Base-by-base conservation (phyloP, 2,797 vertebrate species). In the Notolabrus celidotus region DNA sequence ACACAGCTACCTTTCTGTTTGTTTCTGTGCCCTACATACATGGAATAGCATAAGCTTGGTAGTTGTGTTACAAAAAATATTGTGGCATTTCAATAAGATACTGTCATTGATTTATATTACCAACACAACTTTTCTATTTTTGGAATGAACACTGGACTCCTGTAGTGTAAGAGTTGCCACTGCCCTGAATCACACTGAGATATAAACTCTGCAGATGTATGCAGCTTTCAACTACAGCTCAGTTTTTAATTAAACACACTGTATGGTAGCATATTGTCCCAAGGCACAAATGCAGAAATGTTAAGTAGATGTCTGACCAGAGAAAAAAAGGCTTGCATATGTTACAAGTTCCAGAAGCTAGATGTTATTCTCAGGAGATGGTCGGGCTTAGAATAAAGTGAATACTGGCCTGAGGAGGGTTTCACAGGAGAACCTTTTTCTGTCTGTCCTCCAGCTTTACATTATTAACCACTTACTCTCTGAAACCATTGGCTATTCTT, bases 21-120 rank as follows among this genome's bases (percentile, higher is more conserved):
- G 77, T 74, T 77, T 70, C 27, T 7, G 9, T 64, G 53, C 49
- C 27, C 34, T 31, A 52, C 56, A 46, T 68, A 82, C 58, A 58
- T 57, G 54, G 57, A 29, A 42, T 3, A 14, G 41, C 29, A 31
- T 29, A 31, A 31, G n/a, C n/a, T n/a, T n/a, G n/a, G n/a, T n/a
- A 31, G 29, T 34, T 42, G 31, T 19, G 53, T 74, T 86, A 50
- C 74, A 49, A 82, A 80, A 71, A 4, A 72, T 20, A 22, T 11
- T 11, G 29, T 3, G 25, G 5, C 25, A 27, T 5, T 27, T 5
- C 25, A 27, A 27, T 27, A 27, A 5, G 25, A 5, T 25, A 25
- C 25, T 27, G 45, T 15, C 19, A 19, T 38, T 54, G 15, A 55
- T 42, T 45, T 45, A 38, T 19, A 36, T 38, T 54, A 22, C 10